Evolutionary conservation across 2,797 vertebrate genomes (phyloP).

Genomic region (Bucorvus abyssinicus): DNA sequence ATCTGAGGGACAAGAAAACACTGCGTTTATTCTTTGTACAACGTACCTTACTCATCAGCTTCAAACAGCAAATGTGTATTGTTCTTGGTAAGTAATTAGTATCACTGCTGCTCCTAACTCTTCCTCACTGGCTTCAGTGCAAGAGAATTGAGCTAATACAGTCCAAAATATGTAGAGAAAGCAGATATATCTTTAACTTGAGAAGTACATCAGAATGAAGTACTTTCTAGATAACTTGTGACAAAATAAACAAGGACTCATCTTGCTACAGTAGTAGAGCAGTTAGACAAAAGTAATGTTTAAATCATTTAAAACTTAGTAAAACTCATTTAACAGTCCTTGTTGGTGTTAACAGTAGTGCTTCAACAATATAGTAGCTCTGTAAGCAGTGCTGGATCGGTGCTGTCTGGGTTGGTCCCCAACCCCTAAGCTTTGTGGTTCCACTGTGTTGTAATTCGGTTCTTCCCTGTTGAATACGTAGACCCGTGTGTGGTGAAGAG

Average conservation of each 20-base stretch:
- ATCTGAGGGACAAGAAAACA: conserved; percentile 92
- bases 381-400: neutral
- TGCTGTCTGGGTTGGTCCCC: neutral
- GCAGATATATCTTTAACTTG: neutral
- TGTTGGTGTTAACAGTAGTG: neutral
- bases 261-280: neutral
- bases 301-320: neutral
- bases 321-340: neutral
- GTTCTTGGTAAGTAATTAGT: conserved; percentile 88
- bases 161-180: neutral
- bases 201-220: neutral
- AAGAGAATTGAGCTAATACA: neutral
- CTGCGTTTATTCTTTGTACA: conserved; percentile 95
- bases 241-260: neutral
- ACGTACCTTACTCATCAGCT: conserved; percentile 98
- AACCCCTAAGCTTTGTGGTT: neutral
- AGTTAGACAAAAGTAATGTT: neutral
- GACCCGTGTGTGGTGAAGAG: no score
- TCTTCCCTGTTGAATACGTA: neutral
- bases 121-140: neutral
- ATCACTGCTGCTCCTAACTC: neutral
- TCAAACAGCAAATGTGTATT: conserved; percentile 91
- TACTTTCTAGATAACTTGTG: neutral
- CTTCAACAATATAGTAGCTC: neutral
- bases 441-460: neutral